These are phyloP conservation scores for Mustela lutreola DNA, from an alignment of 2,113 vertebrate genomes.

Conservation along the genomic window DNA sequence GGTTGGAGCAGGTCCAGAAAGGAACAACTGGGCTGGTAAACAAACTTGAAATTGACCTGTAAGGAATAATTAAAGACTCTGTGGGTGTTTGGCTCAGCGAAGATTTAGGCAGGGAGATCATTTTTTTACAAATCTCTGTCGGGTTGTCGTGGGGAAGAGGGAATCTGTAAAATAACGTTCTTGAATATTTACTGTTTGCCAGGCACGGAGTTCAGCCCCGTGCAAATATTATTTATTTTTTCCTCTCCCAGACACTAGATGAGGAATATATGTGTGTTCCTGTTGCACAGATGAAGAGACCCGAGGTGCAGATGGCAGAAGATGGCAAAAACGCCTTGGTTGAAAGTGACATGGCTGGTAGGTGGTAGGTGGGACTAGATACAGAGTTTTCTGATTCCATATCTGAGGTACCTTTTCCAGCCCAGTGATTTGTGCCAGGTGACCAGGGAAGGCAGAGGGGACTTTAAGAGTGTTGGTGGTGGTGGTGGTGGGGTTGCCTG, in stretches of 20 bases:
- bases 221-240: slow-evolving; percentile 19
- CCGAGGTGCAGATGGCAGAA: not conserved
- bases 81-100: slow-evolving; percentile 65
- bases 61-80: slow-evolving; percentile 79
- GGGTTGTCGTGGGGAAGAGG: slow-evolving; percentile 5
- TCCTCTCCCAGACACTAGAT: not conserved
- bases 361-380: not conserved
- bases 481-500: not conserved
- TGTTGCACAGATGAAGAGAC: not conserved
- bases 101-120: slow-evolving; percentile 32
- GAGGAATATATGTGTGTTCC: not conserved
- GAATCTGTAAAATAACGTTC: slow-evolving; percentile 59
- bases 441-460: not conserved
- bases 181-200: slow-evolving; percentile 38
- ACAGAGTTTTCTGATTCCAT: not conserved
- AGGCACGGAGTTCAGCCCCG: slow-evolving; percentile 43
- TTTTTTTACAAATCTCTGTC: slow-evolving; percentile 36
- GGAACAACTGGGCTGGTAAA: slow-evolving; percentile 74
- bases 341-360: not conserved
- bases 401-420: not conserved
- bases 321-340: not conserved
- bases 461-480: not conserved
- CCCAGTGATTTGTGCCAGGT: not conserved
- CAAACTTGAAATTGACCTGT: slow-evolving; percentile 79
- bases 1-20: slow-evolving; percentile 65